Evolutionary conservation across 2,888 invertebrate genomes (phyloP).

Genomic region (Vandiemenella viatica): DNA sequence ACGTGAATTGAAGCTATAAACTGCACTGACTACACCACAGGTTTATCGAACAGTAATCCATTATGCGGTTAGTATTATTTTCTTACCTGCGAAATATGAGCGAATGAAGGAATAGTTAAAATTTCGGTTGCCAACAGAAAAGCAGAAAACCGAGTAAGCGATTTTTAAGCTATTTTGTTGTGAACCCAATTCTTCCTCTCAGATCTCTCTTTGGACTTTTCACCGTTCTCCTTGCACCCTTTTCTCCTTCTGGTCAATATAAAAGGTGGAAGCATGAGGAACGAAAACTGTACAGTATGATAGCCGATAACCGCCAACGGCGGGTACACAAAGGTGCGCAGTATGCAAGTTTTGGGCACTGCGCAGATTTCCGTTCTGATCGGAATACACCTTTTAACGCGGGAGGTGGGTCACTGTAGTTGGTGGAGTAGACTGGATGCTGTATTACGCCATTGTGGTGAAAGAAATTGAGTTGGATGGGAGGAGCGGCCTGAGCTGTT

Average conservation of each 20-base stretch:
- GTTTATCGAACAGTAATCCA: too few relatives aligned
- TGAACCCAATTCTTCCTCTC: conserved; percentile 35
- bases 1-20: too few relatives aligned
- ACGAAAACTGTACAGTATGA: conserved; percentile 7
- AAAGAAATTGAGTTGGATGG: too few relatives aligned
- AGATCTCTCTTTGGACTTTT: conserved; percentile 26
- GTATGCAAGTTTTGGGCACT: not conserved
- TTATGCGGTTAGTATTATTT: too few relatives aligned
- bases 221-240: conserved; percentile 20
- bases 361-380: conserved; percentile 8
- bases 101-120: conserved; percentile 6
- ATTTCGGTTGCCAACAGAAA: conserved; percentile 9
- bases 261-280: conserved; percentile 10
- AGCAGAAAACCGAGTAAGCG: conserved; percentile 14
- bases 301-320: not conserved
- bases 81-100: conserved; percentile 8
- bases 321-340: conserved; percentile 3
- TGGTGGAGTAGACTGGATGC: too few relatives aligned
- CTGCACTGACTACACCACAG: too few relatives aligned
- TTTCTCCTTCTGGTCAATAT: conserved; percentile 15
- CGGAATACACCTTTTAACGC: conserved; percentile 4
- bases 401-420: too few relatives aligned
- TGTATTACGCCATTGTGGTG: too few relatives aligned
- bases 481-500: too few relatives aligned
- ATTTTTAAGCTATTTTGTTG: conserved; percentile 18